A percentile compares a stretch with the other conserved stretches of the same genome.
phyloP scores from a whole-genome alignment of 2,888 invertebrate species.

The Drosophila nigricruria region DNA sequence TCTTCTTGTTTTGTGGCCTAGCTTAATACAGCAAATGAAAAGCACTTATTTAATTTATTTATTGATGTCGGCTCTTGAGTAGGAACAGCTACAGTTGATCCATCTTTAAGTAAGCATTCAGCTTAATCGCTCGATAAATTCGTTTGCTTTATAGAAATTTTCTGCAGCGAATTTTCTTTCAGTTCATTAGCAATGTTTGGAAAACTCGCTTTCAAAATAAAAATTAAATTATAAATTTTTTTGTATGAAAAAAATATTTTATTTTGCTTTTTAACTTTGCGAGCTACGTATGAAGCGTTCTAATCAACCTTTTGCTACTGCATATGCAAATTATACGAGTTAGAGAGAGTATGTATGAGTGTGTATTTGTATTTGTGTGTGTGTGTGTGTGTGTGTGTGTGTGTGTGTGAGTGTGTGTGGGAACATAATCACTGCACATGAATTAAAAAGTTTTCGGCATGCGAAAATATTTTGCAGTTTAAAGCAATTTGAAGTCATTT shows the following conservation, averaged over 20 bases:
- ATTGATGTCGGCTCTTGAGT: slow-evolving; percentile 6
- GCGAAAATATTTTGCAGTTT: slow-evolving; percentile 77
- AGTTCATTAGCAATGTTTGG: slow-evolving; percentile 55
- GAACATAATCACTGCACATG: slow-evolving; percentile 76
- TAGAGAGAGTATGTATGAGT: too few relatives aligned
- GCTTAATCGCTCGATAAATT: slow-evolving; percentile 7
- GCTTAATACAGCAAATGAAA: slow-evolving; percentile 34
- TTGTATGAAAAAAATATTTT: neutral
- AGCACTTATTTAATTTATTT: slow-evolving; percentile 31
- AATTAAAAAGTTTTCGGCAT: slow-evolving; percentile 77
- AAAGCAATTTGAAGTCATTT: slow-evolving; percentile 81
- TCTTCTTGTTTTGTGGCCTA: slow-evolving; percentile 12
- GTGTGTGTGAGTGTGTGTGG: slow-evolving; percentile 17
- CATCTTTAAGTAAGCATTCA: slow-evolving; percentile 6
- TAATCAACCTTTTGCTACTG: slow-evolving; percentile 65
- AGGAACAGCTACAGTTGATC: neutral
- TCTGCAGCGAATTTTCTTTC: slow-evolving; percentile 15
- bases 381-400: neutral
- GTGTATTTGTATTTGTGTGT: slow-evolving; percentile 7
- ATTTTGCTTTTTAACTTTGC: slow-evolving; percentile 43
- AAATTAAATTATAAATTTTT: slow-evolving; percentile 39
- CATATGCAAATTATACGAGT: slow-evolving; percentile 30
- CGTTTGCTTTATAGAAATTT: slow-evolving; percentile 2
- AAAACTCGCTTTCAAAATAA: slow-evolving; percentile 41
- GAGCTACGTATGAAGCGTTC: slow-evolving; percentile 45